Evolutionary conservation across 2,113 vertebrate species (phyloP).

Genomic region (Hepsetus odoe): DNA sequence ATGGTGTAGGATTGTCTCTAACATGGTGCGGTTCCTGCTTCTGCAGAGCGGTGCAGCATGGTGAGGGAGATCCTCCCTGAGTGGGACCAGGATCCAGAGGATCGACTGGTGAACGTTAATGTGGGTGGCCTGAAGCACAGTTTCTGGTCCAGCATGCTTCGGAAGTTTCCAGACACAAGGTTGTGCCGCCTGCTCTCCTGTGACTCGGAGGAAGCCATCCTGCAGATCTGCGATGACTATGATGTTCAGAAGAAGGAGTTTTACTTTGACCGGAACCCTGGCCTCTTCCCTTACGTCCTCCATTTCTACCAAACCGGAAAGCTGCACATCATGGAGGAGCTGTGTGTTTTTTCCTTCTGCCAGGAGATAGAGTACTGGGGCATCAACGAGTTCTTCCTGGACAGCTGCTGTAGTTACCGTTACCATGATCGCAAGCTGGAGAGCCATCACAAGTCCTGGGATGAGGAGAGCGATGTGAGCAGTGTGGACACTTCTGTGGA

Average conservation of each 20-base stretch:
- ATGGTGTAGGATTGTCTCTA: neutral
- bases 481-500: slow-evolving; percentile 91
- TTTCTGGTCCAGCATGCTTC: slow-evolving; percentile 85
- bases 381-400: slow-evolving; percentile 94
- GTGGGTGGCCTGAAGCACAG: slow-evolving; percentile 89
- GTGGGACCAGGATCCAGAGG: slow-evolving; percentile 78
- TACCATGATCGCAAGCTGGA: slow-evolving; percentile 93
- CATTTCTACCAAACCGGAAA: slow-evolving; percentile 97
- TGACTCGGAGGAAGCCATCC: slow-evolving; percentile 89
- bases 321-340: slow-evolving; percentile 95
- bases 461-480: slow-evolving; percentile 94
- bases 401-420: slow-evolving; percentile 92
- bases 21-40: neutral
- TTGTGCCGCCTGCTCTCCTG: slow-evolving; percentile 91
- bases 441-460: slow-evolving; percentile 86
- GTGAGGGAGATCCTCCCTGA: slow-evolving; percentile 80
- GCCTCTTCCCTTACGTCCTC: slow-evolving; percentile 90
- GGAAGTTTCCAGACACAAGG: slow-evolving; percentile 90
- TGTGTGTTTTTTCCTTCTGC: slow-evolving; percentile 97
- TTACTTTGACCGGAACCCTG: slow-evolving; percentile 93
- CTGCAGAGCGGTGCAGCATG: slow-evolving; percentile 71
- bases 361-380: slow-evolving; percentile 99
- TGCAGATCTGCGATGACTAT: slow-evolving; percentile 97
- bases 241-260: slow-evolving; percentile 89
- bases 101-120: slow-evolving; percentile 88